A percentile compares a stretch with the other conserved stretches of the same genome.
Evolutionary conservation across 1,140 invertebrate species (phyloP).

Genomic region (Zeugodacus cucurbitae): DNA sequence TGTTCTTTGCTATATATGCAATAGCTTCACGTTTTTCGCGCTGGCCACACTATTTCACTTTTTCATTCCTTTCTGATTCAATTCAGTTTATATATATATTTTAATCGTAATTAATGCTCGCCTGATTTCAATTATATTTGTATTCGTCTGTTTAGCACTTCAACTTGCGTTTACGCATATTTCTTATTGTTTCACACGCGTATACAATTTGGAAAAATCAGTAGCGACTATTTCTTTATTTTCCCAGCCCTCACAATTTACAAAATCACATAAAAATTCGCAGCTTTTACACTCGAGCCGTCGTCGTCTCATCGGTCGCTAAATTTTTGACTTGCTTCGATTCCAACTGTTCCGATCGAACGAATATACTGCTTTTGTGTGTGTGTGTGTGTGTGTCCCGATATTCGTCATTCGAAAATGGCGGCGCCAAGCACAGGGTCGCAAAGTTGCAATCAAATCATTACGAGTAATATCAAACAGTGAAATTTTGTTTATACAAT

Average conservation of each 20-base stretch:
- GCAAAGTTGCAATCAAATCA: not conserved
- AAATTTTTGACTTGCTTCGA: not conserved
- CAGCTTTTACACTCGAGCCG: conserved; percentile 24
- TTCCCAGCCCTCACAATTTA: conserved; percentile 1
- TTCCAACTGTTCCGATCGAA: conserved; percentile 11
- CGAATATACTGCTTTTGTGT: not conserved
- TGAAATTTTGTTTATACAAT: too few relatives aligned
- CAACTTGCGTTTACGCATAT: conserved; percentile 31
- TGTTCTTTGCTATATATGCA: conserved; percentile 2
- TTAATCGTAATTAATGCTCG: conserved; percentile 36
- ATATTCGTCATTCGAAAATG: conserved; percentile 16
- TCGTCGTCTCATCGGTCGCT: conserved; percentile 15
- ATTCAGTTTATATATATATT: conserved; percentile 33
- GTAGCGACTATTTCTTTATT: conserved; percentile 19
- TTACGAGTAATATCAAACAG: too few relatives aligned
- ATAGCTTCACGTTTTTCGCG: conserved; percentile 34
- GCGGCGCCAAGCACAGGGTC: not conserved
- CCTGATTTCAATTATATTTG: not conserved
- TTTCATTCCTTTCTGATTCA: conserved; percentile 36
- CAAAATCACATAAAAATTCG: conserved; percentile 7
- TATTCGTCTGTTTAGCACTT: not conserved
- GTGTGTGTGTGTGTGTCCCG: not conserved
- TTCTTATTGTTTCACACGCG: not conserved
- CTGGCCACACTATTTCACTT: conserved; percentile 38
- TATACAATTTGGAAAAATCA: not conserved